Base-by-base conservation (phyloP, 2,797 vertebrate genomes). In the Rhynchonycteris naso region DNA sequence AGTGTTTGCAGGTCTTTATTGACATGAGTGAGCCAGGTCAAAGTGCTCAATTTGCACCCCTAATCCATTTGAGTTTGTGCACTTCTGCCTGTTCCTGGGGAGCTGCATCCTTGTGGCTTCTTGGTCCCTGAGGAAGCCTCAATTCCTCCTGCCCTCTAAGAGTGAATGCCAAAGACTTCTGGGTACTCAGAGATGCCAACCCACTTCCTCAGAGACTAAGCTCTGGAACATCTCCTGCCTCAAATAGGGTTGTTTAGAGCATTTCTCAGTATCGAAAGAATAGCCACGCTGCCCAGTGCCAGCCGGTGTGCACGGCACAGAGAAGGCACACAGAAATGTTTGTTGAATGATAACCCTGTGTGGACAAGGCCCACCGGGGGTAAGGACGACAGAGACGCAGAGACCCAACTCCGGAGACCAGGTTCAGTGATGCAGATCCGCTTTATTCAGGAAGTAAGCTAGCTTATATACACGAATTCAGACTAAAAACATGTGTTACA, bases 1-100 rank as follows among this genome's bases (percentile, higher is more conserved):
- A 98, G 97, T 91, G 74, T 97, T 97, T 89, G 52, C 97, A 97
- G 97, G 98, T 98, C 97, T 97, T 98, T 96, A 97, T 82, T 97
- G 96, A 95, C 85, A 74, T 82, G 88, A 93, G 95, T 50, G 68
- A 97, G 98, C 98, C 97, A 98, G 97, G 92, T 94, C 52, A n/a
- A 93, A 96, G 96, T 69, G 74, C 90, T 96, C 96, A 87, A 90
- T 97, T 97, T 96, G 81, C 91, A 88, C 90, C 88, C 92, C 50
- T 84, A 93, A 97, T 96, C 97, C 96, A 97, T 93, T 11, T 30
- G 94, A 95, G 65, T 94, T 90, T 90, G 96, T 96, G 91, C 95
- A 97, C 33, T 0, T 2, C 85, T 96, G 90, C 63, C 93, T 93
- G 93, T 96, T 98, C 78, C 79, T 80, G 89, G 95, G 97, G 89